Evolutionary conservation across 2,113 vertebrate genomes (phyloP), one percentile per base, ranked within the genome.

Genomic region (Serilophus lunatus): DNA sequence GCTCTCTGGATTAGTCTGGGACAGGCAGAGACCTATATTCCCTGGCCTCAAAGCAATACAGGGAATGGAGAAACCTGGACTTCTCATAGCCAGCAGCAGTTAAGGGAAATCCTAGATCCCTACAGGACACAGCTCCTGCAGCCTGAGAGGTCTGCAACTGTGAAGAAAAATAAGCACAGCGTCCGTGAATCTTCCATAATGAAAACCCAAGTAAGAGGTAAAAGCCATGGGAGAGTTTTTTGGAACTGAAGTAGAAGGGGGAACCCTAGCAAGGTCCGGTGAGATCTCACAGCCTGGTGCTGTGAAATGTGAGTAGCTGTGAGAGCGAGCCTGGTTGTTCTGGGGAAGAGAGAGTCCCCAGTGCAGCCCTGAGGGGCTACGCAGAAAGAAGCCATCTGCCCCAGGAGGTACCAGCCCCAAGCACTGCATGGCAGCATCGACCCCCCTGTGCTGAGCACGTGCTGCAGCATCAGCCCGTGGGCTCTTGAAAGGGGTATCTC

Each of bases 401-500:
- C 47, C 31, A 6, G 54, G 44, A 40, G 59, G 45, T 29, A 22
- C 45, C 68, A 80, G 42, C 29, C 28, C 40, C 11, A 3, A 71
- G 44, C n/a, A 9, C 22, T 42, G 36, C 18, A 7, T 0, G 0
- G 44, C 36, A 59, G 22, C 45, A 29, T 35, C 78, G 20, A 3
- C 6, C 5, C 13, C 3, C 26, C 25, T 36, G 35, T 12, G 26
- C 45, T 19, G 69, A n/a, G 65, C 71, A 64, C 36, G 28, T 1
- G 2, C 49, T 23, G 29, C 49, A 28, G 47, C 17, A 40, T 11
- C 66, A 33, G 33, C 54, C 10, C 6, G 0, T 23, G 4, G 12
- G n/a, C 20, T 45, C 71, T 81, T 0, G 0, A 3, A 36, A 68
- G 44, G 33, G 10, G 7, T 28, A 3, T 13, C 24, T 9, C n/a